Base-by-base conservation (phyloP, 2,113 vertebrate species). In the Perognathus longimembris region DNA sequence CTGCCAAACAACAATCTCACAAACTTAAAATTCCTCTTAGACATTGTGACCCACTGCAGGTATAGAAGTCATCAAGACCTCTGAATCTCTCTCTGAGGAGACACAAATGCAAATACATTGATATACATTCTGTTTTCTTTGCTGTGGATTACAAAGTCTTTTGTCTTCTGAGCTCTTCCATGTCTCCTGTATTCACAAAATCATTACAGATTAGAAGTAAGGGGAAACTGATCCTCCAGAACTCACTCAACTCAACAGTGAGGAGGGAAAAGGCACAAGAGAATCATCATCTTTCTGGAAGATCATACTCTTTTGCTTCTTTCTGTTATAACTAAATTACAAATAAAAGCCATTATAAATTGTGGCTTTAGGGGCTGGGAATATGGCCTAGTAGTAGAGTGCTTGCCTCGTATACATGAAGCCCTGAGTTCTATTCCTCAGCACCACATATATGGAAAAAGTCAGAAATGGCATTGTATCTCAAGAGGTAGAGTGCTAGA, bases 21-120 rank as follows among this genome's bases (percentile, higher is more conserved):
- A 32, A 73, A 8, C 38, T 57, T 7, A n/a, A 1, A 67, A 21
- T 63, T 50, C 11, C 14, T 61, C 74, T 78, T 70, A 6, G 15
- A 3, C 20, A 63, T 34, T 8, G 38, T 0, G 3, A 42, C 20
- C 5, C 17, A 20, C 26, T 6, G 0, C 4, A 5, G 15, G 4
- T 54, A 11, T 22, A 70, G 17, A 12, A 2, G 54, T 63, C 18
- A 17, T 0, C 18, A 1, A n/a, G 9, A 7, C 4, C 28, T 9
- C 64, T n/a, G 24, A 14, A 28, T 70, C 1, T 1, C 5, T 57
- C 24, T 7, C 8, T 28, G 26, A n/a, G 6, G 12, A 34, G 28
- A 1, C 70, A 79, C 4, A 21, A 20, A 42, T 57, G 15, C 42
- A n/a, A 64, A 85, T 34, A 74, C 5, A 24, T 6, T 1, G 1